Evolutionary conservation across 1,140 invertebrate genomes (phyloP), one percentile per base, ranked within the genome.

Genomic region (Trissolcus basalis): DNA sequence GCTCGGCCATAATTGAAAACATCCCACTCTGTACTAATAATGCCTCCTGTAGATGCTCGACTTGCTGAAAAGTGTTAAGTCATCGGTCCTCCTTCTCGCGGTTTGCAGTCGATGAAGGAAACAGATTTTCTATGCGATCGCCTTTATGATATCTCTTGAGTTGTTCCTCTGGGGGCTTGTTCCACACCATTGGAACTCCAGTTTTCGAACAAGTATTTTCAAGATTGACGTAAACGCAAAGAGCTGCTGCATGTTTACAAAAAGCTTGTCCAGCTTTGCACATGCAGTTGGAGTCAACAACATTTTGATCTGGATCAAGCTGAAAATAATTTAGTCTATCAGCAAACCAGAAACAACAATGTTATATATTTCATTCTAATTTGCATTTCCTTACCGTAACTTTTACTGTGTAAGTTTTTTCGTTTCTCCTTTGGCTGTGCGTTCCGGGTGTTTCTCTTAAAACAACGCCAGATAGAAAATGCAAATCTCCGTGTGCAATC

Each of bases 141-240:
- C 61, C 51, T 55, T 65, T 65, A 12, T 55, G 43, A 19, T 65
- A 55, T 36, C 41, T 55, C 41, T 55, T 33, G 9, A 65, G 32
- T 55, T 55, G 61, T 43, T 48, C 33, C 35, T 65, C 48, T 10
- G 50, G 61, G 15, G 61, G 51, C 9, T 32, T 47, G 41, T 65
- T 65, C 43, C 61, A 55, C 3, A 0, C 39, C 50, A 65, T 41
- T 9, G 61, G 61, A n/a, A 45, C 16, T 11, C 49, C 51, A 10
- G 61, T 48, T 65, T 49, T 55, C 1, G 51, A 55, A 15, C 15
- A 48, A 19, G 49, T 64, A 47, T 54, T 64, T 54, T 64, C 50
- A 4, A 54, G 6, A 43, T 64, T 64, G 2, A 54, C 50, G 11
- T 16, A 64, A 47, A 64, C 10, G 36, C 60, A 61, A 43, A 61